Base-by-base conservation (phyloP, 2,797 vertebrate species). In the Enteromius radiatus region DNA sequence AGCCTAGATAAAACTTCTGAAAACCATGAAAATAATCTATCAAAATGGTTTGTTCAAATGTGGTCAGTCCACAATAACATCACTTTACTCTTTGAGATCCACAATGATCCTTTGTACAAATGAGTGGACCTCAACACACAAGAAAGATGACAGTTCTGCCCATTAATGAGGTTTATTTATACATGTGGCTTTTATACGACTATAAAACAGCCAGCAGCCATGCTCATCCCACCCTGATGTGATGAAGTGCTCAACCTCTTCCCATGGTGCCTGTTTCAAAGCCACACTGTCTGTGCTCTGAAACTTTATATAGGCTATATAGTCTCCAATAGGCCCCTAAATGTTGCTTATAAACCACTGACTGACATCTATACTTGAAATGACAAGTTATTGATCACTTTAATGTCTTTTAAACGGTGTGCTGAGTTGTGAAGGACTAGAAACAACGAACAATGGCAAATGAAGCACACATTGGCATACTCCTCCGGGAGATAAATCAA, bases 181-280 rank as follows among this genome's bases (percentile, higher is more conserved):
- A 70, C 87, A 87, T 87, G 86, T 86, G 84, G 84, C 71, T 88
- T 88, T 88, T 87, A 87, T 78, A 82, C 36, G 33, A 74, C 80
- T 83, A 85, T 89, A 85, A 87, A 89, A 83, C 79, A 70, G 47
- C 49, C 49, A 82, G 75, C 80, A 84, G 73, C 26, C 49, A 38
- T 86, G 80, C 78, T 74, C 84, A 69, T 85, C 75, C 65, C 77
- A 83, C 78, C 70, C 83, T 71, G 28, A 70, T 71, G 68, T 76
- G 76, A 70, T 67, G 78, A 86, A 84, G 78, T 78, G 79, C 56
- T 84, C 80, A 88, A 87, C 56, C 84, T 83, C 61, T 69, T 56
- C 47, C 71, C 65, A 74, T 69, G 70, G 73, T 87, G 84, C 80
- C 54, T 71, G n/a, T 86, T 88, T 87, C 84, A 85, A 87, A 77